A percentile compares a stretch with the other conserved stretches of the same genome.
phyloP scores from a whole-genome alignment of 2,113 vertebrate genomes.

The Cisticola juncidis region DNA sequence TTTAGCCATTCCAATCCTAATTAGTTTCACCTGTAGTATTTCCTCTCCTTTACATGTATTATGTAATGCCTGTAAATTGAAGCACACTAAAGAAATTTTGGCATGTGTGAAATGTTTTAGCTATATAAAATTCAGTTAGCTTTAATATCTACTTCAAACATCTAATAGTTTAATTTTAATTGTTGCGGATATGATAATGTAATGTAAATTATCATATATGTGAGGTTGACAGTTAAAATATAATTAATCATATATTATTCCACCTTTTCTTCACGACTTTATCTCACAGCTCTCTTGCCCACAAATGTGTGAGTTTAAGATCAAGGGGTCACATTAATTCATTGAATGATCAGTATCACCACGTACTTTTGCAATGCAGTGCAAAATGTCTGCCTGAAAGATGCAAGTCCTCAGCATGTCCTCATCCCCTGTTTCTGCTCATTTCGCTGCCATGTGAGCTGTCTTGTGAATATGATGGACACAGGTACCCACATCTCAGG shows the following conservation, averaged over 20 bases:
- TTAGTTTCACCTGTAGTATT: not conserved
- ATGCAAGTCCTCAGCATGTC: accelerated
- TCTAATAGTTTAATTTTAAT: not conserved
- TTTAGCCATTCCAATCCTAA: not conserved
- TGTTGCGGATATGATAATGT: not conserved
- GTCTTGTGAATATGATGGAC: not conserved
- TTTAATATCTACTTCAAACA: not conserved
- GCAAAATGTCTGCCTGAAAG: not conserved
- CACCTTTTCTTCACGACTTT: not conserved
- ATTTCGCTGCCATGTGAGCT: not conserved
- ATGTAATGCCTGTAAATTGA: not conserved
- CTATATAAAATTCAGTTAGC: not conserved
- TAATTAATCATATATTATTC: not conserved
- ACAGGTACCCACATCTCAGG: not conserved
- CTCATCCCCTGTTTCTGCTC: not conserved
- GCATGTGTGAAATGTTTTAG: not conserved
- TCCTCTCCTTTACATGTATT: not conserved
- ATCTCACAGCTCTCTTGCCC: accelerated
- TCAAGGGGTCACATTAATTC: not conserved
- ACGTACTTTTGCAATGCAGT: not conserved
- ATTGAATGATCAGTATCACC: not conserved
- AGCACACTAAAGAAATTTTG: not conserved
- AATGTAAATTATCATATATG: not conserved
- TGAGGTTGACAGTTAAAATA: not conserved
- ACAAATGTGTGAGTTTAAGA: not conserved